Evolutionary conservation across 2,113 vertebrate species (phyloP).

Genomic region (Ceyx cyanopectus): DNA sequence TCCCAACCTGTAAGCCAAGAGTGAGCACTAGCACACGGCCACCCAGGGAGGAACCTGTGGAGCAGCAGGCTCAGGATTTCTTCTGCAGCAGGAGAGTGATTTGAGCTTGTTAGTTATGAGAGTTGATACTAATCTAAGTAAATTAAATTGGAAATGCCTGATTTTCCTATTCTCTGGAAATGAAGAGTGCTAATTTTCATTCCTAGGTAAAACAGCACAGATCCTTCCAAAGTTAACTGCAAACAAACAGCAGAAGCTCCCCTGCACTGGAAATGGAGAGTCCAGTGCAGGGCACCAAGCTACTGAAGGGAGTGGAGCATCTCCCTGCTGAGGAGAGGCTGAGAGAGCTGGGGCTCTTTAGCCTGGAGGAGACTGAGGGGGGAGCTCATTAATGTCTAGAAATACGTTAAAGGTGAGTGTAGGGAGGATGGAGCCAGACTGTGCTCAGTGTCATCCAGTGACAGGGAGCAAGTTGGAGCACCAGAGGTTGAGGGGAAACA

Average conservation of each 20-base stretch:
- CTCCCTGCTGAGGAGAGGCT: no score
- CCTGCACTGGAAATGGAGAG: not conserved
- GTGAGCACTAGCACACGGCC: not conserved
- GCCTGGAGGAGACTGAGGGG: no score
- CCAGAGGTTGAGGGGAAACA: no score
- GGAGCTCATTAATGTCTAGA: no score
- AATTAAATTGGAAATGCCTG: not conserved
- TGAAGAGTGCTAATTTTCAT: not conserved
- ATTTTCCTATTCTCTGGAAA: not conserved
- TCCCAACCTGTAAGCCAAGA: not conserved
- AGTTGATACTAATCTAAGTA: not conserved
- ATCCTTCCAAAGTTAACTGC: slow-evolving; percentile 3
- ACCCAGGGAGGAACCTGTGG: not conserved
- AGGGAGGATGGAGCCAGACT: no score
- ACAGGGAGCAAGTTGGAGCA: no score
- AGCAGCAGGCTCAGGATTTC: not conserved
- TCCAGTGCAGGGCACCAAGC: no score
- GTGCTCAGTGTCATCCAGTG: no score
- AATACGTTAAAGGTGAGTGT: no score
- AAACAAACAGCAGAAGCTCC: not conserved
- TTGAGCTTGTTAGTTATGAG: not conserved
- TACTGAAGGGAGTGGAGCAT: no score
- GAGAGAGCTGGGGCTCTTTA: no score
- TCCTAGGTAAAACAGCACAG: not conserved
- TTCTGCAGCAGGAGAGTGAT: not conserved